These are phyloP conservation scores for Fragariocoptes setiger DNA, from an alignment of 1,140 invertebrate species.

Conservation along the genomic window DNA sequence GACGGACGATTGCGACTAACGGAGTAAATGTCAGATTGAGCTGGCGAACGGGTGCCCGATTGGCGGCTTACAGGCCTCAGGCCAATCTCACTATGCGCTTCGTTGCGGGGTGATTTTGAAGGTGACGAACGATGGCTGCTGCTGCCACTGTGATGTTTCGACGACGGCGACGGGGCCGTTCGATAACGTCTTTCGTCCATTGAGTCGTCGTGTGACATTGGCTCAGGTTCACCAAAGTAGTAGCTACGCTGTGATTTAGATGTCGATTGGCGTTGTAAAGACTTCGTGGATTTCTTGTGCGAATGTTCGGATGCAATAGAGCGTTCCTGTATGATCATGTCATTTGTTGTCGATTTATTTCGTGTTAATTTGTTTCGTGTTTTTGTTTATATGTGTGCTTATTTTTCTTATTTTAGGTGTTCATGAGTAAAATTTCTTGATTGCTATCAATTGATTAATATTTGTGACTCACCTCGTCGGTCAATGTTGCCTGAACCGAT, in stretches of 20 bases:
- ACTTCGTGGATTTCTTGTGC: not conserved
- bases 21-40: not conserved
- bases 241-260: not conserved
- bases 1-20: not conserved
- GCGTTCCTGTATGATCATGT: no score
- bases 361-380: not conserved
- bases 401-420: not conserved
- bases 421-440: not conserved
- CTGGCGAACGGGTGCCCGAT: not conserved
- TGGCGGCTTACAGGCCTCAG: no score
- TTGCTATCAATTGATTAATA: not conserved
- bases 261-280: not conserved
- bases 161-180: no score
- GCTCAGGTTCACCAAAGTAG: not conserved
- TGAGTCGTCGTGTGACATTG: not conserved
- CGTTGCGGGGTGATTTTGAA: not conserved
- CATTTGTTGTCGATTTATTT: no score
- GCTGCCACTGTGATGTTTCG: not conserved
- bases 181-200: not conserved
- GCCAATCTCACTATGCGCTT: no score
- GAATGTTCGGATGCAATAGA: no score
- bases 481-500: conserved; percentile 8
- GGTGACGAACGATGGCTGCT: not conserved
- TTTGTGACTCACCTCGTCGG: conserved; percentile 2
- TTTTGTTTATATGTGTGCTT: not conserved